Base-by-base conservation (phyloP, 2,113 vertebrate genomes). In the Boulengeromyrus knoepffleri region DNA sequence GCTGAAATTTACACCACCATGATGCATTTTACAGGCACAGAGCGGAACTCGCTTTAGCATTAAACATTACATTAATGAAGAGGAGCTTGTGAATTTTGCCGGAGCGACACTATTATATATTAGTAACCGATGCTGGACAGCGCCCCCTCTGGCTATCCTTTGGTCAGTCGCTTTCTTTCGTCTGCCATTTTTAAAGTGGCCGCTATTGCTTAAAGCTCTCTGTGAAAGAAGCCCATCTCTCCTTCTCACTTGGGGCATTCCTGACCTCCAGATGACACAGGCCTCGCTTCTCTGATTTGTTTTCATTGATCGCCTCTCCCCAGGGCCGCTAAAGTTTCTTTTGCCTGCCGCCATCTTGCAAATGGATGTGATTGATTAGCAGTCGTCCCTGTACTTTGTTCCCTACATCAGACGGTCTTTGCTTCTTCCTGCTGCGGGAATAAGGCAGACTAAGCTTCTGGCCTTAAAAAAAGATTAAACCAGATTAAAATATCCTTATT, bases 241-340 rank as follows among this genome's bases (percentile, higher is more conserved):
- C 13, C 70, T 5, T 77, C 70, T 80, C 36, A 6, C 74, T 80
- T 70, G 62, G 62, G 62, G 31, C 62, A 31, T 15, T 70, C 3
- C n/a, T 70, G 62, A 31, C 62, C 62, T 70, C 62, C 62, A 70
- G 10, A 70, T 27, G 62, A 70, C 62, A 70, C 27, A 70, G 36
- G 91, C 77, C 66, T 15, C 90, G 74, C 89, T 31, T 58, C 53
- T 86, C 91, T 58, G 89, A 87, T 89, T n/a, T 90, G 45, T 62
- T 17, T 66, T 85, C 13, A 66, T 90, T 66, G 53, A 49, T 74
- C 53, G 88, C 5, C 6, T 13, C 49, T 85, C 39, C 74, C 90
- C 90, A 91, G 91, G 91, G 90, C 66, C 86, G 83, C 91, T 89
- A 91, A 90, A 90, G 90, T 47, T 62, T 89, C 21, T 13, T n/a